These are phyloP conservation scores for Matsumurasca onukii DNA, from an alignment of 1,140 invertebrate genomes.

Conservation along the genomic window DNA sequence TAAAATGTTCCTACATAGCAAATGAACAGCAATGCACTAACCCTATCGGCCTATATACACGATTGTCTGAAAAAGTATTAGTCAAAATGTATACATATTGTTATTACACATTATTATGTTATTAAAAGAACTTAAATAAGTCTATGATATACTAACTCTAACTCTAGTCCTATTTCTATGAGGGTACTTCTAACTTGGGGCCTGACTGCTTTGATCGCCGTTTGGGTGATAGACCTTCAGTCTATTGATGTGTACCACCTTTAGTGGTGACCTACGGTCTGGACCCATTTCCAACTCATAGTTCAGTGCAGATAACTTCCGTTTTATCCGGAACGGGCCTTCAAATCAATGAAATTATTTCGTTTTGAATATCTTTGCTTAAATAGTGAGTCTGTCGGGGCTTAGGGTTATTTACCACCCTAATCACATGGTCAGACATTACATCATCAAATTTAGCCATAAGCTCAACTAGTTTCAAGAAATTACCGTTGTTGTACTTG, in stretches of 20 bases:
- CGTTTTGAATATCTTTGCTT: background rate
- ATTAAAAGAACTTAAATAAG: too few relatives aligned
- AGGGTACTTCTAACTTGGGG: background rate
- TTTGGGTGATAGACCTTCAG: background rate
- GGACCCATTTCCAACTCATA: background rate
- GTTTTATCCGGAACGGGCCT: background rate
- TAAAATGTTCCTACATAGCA: too few relatives aligned
- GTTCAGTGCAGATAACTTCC: background rate
- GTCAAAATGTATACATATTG: too few relatives aligned
- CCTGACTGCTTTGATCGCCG: too few relatives aligned
- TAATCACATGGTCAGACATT: background rate
- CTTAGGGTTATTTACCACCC: background rate
- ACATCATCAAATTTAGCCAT: background rate
- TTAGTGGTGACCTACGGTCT: background rate
- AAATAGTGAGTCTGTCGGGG: slow-evolving; percentile 8
- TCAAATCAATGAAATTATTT: background rate
- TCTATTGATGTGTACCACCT: background rate
- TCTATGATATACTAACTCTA: background rate
- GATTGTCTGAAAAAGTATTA: too few relatives aligned
- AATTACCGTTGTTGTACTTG: background rate
- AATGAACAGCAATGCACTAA: too few relatives aligned
- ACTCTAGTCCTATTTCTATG: background rate
- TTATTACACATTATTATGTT: too few relatives aligned
- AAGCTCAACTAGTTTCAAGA: background rate
- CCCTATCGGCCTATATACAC: too few relatives aligned